Conservation (phyloP, 2,113 vertebrate species). For the Tapirus terrestris region DNA sequence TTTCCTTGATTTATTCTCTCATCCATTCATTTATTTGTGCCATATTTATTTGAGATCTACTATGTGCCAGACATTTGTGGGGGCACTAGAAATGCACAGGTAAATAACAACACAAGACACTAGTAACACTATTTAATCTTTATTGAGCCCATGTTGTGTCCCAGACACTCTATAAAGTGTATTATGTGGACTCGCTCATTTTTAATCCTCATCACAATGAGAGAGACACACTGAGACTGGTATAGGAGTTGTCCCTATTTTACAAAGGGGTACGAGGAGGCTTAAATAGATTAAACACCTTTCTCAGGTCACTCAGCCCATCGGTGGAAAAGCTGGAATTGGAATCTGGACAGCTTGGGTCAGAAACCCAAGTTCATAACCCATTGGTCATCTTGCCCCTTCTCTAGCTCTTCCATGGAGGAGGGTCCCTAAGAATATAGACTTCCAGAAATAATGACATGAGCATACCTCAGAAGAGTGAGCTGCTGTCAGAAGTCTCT, state of each 20-base stretch:
- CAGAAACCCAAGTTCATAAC: neutral
- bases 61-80: neutral
- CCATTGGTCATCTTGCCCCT: accelerated
- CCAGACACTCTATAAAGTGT: neutral
- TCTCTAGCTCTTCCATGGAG: neutral
- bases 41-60: neutral
- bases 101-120: neutral
- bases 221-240: neutral
- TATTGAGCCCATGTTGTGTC: neutral
- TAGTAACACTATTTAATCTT: neutral
- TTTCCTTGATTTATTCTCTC: neutral
- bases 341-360: neutral
- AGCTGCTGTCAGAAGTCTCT: neutral
- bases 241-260: neutral
- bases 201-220: neutral
- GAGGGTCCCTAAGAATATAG: neutral
- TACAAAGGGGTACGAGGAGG: neutral
- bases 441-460: neutral
- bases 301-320: neutral
- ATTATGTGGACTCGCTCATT: neutral
- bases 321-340: neutral
- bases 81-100: neutral
- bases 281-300: neutral
- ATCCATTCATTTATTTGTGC: neutral
- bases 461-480: neutral